Percentiles rank a stretch among this genome's conserved stretches.
phyloP scores from a whole-genome alignment of 30 jellyfish, hydroid and myxozoan species.

The Hydractinia symbiolongicarpus region DNA sequence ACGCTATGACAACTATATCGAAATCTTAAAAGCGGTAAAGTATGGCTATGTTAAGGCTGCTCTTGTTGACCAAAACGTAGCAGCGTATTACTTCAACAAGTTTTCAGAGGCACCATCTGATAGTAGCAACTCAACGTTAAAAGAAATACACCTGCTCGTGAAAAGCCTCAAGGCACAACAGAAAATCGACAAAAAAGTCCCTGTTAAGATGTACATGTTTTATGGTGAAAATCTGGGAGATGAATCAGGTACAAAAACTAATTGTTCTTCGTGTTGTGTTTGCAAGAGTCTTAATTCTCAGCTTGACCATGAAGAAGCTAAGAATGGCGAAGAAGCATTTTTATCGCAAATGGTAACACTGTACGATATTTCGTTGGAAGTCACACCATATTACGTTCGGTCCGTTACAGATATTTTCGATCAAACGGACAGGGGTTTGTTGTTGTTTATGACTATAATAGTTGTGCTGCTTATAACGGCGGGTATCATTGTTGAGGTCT shows the following conservation, averaged over 20 bases:
- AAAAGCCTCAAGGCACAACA: no score
- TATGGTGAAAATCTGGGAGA: no score
- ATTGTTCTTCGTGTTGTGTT: no score
- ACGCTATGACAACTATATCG: background rate
- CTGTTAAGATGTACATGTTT: no score
- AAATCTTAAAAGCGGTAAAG: background rate
- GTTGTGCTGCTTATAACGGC: background rate
- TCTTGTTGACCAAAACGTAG: slow-evolving; percentile 14
- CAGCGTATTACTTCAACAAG: slow-evolving; percentile 1
- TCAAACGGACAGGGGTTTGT: slow-evolving; percentile 6
- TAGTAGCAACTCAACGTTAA: no score
- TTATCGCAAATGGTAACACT: no score
- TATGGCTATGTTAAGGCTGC: background rate
- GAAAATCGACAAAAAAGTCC: no score
- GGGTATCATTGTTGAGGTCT: background rate
- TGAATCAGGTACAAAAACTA: no score
- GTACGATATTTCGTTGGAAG: background rate
- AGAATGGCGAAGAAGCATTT: no score
- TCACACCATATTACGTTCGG: background rate
- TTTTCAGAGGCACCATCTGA: background rate
- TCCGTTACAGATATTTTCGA: background rate
- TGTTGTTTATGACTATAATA: background rate
- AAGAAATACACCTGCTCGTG: no score
- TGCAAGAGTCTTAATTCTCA: no score
- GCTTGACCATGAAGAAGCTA: no score